Conservation (phyloP, 2,797 vertebrate genomes). For the Lepus oiostolus region DNA sequence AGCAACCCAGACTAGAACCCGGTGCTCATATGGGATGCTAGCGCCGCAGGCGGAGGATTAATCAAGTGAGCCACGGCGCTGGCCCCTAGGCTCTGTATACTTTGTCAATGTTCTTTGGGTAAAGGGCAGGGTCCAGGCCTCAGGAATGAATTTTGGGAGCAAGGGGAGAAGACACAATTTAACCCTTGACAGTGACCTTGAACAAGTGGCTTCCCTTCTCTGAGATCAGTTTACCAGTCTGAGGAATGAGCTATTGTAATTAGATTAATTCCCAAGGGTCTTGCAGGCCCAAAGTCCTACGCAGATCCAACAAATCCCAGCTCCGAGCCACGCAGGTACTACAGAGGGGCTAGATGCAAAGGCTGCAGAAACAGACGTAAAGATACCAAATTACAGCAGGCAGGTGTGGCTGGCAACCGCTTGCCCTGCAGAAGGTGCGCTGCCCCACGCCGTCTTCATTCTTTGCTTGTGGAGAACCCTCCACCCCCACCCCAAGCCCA, state of each 20-base stretch:
- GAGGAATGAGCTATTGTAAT: background rate
- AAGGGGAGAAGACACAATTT: background rate
- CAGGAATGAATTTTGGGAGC: background rate
- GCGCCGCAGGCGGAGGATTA: too few species aligned
- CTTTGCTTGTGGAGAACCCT: background rate
- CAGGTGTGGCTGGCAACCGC: background rate
- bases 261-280: background rate
- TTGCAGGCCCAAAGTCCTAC: background rate
- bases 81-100: too few species aligned
- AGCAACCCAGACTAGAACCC: too few species aligned
- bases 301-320: background rate
- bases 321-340: background rate
- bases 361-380: background rate
- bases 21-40: too few species aligned
- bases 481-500: background rate
- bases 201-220: background rate
- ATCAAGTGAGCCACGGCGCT: too few species aligned
- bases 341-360: background rate
- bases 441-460: background rate
- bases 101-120: too few species aligned
- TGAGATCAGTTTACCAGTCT: background rate
- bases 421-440: accelerated
- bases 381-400: background rate
- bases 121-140: too few species aligned
- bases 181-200: background rate